Base-by-base conservation (phyloP, 2,797 vertebrate species). In the Silurus aristotelis region DNA sequence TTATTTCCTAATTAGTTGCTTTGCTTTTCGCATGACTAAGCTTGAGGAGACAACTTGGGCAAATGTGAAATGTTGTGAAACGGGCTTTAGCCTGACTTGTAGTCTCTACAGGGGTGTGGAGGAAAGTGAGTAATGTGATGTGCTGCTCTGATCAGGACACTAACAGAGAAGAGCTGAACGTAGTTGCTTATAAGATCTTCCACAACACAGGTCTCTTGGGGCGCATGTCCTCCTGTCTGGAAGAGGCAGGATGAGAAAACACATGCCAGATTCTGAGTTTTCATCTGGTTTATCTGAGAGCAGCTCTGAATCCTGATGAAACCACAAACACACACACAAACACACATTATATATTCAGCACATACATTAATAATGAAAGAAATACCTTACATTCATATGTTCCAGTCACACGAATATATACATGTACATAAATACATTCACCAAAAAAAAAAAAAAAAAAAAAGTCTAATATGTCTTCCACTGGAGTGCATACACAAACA, bases 201-300 rank as follows among this genome's bases (percentile, higher is more conserved):
- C 60, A 97, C 93, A 88, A 99, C 98, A 80, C 87, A 91, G 6
- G 96, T 94, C 94, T 99, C 98, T 93, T 96, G 95, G 22, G 93
- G 93, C 48, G 94, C 97, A 89, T 96, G 96, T 88, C 97, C 98
- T 83, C 91, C 94, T 0, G 98, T 99, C 93, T 99, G 98, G 95
- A 99, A 99, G 78, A 99, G 92, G 91, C 95, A 98, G 52, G 97
- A 94, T 13, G 98, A 98, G 93, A 99, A 97, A n/a, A 95, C 96
- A 56, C 94, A 90, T 0, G 97, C 97, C 92, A 99, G 95, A 83
- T 93, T 96, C 60, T 94, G 93, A 46, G 95, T 92, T 6, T 93
- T 92, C 97, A 99, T 98, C 78, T 94, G 95, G 93, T 99, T 99
- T 88, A 98, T 96, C 91, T 97, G 94, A 72, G 96, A 97, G 88